phyloP scores from a whole-genome alignment of 2,888 invertebrate species.

The Catocala fraxini region DNA sequence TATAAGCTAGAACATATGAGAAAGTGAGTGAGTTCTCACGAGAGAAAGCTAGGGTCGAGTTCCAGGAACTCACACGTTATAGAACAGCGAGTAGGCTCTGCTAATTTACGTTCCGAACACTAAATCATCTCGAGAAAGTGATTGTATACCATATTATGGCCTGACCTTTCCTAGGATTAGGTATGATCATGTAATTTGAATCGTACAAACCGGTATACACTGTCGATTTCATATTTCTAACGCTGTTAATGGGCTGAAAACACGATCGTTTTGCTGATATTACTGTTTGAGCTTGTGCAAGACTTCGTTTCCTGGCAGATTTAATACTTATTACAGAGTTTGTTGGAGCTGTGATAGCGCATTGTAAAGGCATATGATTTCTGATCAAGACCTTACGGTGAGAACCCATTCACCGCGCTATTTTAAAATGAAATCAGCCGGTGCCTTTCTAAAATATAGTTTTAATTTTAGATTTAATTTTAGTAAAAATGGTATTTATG shows the following conservation, averaged over 20 bases:
- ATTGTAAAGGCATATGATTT: neutral
- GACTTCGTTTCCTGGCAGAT: neutral
- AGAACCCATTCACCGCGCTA: too few species aligned
- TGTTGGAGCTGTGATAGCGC: neutral
- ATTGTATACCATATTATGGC: slow-evolving; percentile 30
- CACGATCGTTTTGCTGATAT: slow-evolving; percentile 5
- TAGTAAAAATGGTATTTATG: too few species aligned
- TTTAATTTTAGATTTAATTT: too few species aligned
- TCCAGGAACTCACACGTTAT: slow-evolving; percentile 42
- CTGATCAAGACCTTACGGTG: too few species aligned
- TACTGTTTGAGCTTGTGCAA: slow-evolving; percentile 4
- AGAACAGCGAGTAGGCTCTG: slow-evolving; percentile 44
- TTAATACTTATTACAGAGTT: neutral
- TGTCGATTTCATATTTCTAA: slow-evolving; percentile 21
- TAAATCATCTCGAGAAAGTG: slow-evolving; percentile 56
- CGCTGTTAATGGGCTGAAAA: slow-evolving; percentile 10
- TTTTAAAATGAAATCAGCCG: too few species aligned
- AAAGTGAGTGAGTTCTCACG: slow-evolving; percentile 12
- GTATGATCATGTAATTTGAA: slow-evolving; percentile 41
- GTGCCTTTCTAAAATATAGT: too few species aligned
- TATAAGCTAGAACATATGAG: neutral
- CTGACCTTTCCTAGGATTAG: slow-evolving; percentile 43
- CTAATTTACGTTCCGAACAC: slow-evolving; percentile 50
- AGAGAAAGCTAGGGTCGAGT: slow-evolving; percentile 45
- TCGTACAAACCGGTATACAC: slow-evolving; percentile 12